Conservation (phyloP, 2,113 vertebrate species). For the Syrmaticus mikado region DNA sequence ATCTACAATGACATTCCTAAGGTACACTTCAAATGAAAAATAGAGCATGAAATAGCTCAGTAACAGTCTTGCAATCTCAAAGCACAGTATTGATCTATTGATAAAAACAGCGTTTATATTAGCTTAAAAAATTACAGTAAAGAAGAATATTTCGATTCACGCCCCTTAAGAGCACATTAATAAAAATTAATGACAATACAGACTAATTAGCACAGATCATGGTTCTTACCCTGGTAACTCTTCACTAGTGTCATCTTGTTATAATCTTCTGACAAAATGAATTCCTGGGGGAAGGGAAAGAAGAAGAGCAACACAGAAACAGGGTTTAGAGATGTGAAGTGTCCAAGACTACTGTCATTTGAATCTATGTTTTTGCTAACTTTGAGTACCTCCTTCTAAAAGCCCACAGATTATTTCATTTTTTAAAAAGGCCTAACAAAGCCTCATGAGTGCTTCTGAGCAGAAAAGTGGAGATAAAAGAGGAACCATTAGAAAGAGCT, state of each 20-base stretch:
- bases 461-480: not conserved
- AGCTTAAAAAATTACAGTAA: not conserved
- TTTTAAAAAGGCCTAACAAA: not conserved
- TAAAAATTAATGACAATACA: not conserved
- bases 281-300: constrained; percentile 84
- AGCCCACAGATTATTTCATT: not conserved
- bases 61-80: not conserved
- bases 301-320: constrained; percentile 66
- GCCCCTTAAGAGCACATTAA: not conserved
- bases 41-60: not conserved
- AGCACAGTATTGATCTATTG: not conserved
- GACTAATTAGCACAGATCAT: not conserved
- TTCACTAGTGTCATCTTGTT: constrained; percentile 94
- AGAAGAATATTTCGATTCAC: not conserved
- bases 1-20: not conserved
- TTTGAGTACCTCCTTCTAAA: not conserved
- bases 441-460: not conserved
- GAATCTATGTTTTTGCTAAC: not conserved
- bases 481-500: not conserved
- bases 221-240: constrained; percentile 90
- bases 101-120: not conserved
- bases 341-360: not conserved
- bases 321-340: constrained; percentile 2
- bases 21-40: not conserved
- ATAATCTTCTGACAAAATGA: constrained; percentile 96